Percentiles rank a stretch among this genome's conserved stretches.
These are phyloP conservation scores for Noturus placidus DNA, from an alignment of 2,113 vertebrate genomes.

Conservation along the genomic window DNA sequence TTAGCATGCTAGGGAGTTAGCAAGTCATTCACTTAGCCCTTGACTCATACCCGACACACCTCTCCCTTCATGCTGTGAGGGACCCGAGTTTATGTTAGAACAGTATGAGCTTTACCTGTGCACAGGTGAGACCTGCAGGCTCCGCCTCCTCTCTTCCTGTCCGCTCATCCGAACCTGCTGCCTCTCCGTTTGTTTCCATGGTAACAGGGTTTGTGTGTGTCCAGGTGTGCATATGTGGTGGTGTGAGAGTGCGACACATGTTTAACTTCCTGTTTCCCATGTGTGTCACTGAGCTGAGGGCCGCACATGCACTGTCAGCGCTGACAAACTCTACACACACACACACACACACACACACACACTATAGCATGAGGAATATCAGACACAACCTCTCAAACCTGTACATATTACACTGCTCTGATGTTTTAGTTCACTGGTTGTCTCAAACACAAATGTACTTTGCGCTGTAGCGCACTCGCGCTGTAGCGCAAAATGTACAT, in stretches of 20 bases:
- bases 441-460: neutral
- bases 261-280: constrained; percentile 64
- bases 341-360: constrained; percentile 42
- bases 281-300: constrained; percentile 60
- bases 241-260: constrained; percentile 73
- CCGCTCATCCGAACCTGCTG: constrained; percentile 48
- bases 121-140: constrained; percentile 13
- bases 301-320: constrained; percentile 60
- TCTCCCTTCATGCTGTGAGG: neutral
- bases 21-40: neutral
- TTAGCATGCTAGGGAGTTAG: neutral
- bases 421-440: neutral
- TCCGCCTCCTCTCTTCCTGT: constrained; percentile 55
- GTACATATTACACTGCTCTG: too few relatives aligned
- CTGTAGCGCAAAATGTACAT: neutral
- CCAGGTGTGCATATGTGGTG: constrained; percentile 77
- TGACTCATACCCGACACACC: neutral
- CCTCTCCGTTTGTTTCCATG: constrained; percentile 28
- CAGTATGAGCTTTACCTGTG: neutral
- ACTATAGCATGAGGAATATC: neutral
- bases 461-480: too few relatives aligned
- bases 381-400: neutral
- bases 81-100: too few relatives aligned
- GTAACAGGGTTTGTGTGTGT: constrained; percentile 11
- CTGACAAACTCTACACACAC: constrained; percentile 74